Conservation (phyloP, 2,113 vertebrate genomes). For the Nerophis lumbriciformis region DNA sequence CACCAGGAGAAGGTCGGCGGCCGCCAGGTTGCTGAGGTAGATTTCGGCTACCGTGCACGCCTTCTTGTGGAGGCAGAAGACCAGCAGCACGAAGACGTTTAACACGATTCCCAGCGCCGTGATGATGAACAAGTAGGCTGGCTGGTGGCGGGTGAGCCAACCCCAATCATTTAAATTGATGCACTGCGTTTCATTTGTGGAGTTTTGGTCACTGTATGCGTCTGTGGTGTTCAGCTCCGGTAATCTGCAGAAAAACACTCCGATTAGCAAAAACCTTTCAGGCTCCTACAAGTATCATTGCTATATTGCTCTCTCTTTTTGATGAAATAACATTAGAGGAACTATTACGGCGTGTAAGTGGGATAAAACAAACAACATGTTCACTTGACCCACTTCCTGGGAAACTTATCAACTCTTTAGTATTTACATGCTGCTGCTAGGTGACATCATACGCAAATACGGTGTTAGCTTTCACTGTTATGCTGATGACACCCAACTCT, state of each 20-base stretch:
- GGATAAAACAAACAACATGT: too few species aligned
- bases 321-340: too few species aligned
- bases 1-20: constrained; percentile 81
- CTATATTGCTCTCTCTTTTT: too few species aligned
- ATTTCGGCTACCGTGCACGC: constrained; percentile 87
- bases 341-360: too few species aligned
- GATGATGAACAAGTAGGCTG: constrained; percentile 79
- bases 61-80: constrained; percentile 86
- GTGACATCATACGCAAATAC: too few species aligned
- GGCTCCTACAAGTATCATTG: too few species aligned
- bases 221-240: constrained; percentile 29
- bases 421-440: too few species aligned
- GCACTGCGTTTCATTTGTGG: constrained; percentile 53
- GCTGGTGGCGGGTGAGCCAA: constrained; percentile 72
- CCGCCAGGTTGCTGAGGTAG: constrained; percentile 86
- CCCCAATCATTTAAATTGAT: constrained; percentile 34
- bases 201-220: constrained; percentile 25
- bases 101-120: constrained; percentile 75
- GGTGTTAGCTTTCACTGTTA: too few species aligned
- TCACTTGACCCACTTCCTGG: too few species aligned
- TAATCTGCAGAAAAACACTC: constrained; percentile 28
- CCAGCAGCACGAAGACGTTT: constrained; percentile 82
- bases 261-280: not conserved
- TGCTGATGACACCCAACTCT: too few species aligned
- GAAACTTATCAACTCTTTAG: too few species aligned